Percentiles rank a stretch among this genome's conserved stretches.
Conservation (phyloP, 2,888 invertebrate species). For the Cerastis rubricosa region DNA sequence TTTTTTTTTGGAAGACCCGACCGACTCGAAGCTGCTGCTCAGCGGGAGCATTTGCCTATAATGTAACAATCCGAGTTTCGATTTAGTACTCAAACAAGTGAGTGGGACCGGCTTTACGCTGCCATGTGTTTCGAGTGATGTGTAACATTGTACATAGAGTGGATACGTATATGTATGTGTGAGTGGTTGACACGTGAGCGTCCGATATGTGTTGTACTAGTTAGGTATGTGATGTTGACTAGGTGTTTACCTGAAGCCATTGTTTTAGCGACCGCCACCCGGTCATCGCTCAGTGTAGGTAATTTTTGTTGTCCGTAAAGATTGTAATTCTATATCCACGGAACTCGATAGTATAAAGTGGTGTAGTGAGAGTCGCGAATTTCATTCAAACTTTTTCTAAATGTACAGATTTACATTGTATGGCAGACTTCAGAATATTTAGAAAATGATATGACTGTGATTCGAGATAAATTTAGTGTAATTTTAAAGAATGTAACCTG, state of each 20-base stretch:
- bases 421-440: slow-evolving; percentile 11
- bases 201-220: slow-evolving; percentile 25
- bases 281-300: slow-evolving; percentile 22
- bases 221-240: slow-evolving; percentile 8
- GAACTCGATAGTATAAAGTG: neutral
- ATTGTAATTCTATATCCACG: slow-evolving; percentile 11
- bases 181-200: slow-evolving; percentile 26
- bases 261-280: neutral
- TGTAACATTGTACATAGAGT: slow-evolving; percentile 42
- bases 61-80: neutral
- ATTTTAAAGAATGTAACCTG: slow-evolving; percentile 4
- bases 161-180: neutral
- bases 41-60: neutral
- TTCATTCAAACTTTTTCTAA: slow-evolving; percentile 6
- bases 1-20: too few species aligned
- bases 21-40: neutral
- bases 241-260: slow-evolving; percentile 12
- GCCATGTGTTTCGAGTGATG: neutral
- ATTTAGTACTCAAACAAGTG: neutral
- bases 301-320: neutral
- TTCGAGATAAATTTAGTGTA: slow-evolving; percentile 4
- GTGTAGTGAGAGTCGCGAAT: slow-evolving; percentile 3
- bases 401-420: neutral
- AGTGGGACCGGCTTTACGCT: neutral
- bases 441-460: neutral